Evolutionary conservation across 2,888 invertebrate genomes (phyloP).

Genomic region (Epinotia bilunana): DNA sequence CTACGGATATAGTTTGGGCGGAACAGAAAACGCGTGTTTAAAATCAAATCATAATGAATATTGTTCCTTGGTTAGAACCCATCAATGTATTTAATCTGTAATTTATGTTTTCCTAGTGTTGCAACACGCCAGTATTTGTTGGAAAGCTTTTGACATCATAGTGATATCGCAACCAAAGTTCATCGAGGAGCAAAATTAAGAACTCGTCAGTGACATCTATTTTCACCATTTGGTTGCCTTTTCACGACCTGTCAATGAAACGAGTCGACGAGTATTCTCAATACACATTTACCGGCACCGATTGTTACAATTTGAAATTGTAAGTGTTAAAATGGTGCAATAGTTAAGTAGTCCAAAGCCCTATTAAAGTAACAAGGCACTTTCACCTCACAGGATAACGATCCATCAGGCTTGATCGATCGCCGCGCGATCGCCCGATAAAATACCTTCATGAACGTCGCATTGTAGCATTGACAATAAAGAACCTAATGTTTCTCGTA

Average conservation of each 20-base stretch:
- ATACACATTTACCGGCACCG: neutral
- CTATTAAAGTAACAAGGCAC: slow-evolving; percentile 52
- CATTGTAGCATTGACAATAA: slow-evolving; percentile 53
- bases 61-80: too few species aligned
- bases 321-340: slow-evolving; percentile 25
- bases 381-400: slow-evolving; percentile 65
- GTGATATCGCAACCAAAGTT: neutral
- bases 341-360: slow-evolving; percentile 53
- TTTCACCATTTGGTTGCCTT: too few species aligned
- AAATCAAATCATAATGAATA: neutral
- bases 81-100: neutral
- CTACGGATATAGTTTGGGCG: too few species aligned
- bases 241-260: neutral
- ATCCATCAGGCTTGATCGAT: slow-evolving; percentile 68
- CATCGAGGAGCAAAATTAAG: neutral
- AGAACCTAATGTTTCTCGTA: slow-evolving; percentile 51
- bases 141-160: neutral
- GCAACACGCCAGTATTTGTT: neutral
- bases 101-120: neutral
- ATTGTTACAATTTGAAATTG: slow-evolving; percentile 3
- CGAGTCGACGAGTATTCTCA: neutral
- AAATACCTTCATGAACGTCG: slow-evolving; percentile 54
- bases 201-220: too few species aligned
- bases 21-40: too few species aligned
- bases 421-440: slow-evolving; percentile 56